A percentile compares a stretch with the other conserved stretches of the same genome.
phyloP scores from a whole-genome alignment of 1,140 invertebrate species.

The Drosophila setifemur region DNA sequence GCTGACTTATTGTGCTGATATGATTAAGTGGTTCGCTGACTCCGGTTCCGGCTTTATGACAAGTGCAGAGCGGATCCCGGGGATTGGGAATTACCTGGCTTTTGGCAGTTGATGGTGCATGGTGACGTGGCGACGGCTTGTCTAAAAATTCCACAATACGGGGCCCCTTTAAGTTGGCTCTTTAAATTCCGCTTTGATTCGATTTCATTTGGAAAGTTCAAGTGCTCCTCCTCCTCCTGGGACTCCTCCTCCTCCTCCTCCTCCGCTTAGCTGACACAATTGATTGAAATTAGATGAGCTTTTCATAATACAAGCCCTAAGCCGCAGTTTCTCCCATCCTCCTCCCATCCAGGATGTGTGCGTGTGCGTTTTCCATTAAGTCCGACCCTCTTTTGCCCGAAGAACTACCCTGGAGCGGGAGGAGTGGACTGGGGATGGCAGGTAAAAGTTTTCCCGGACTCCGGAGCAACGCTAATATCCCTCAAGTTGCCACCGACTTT shows the following conservation, averaged over 20 bases:
- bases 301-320: constrained; percentile 58
- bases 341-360: too few species aligned
- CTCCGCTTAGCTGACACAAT: constrained; percentile 66
- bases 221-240: constrained; percentile 6
- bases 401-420: background rate
- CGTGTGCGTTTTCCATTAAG: constrained; percentile 40
- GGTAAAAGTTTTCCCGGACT: constrained; percentile 16
- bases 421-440: background rate
- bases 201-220: constrained; percentile 32
- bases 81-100: background rate
- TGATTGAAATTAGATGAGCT: constrained; percentile 72
- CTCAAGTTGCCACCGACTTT: constrained; percentile 55
- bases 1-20: constrained; percentile 77
- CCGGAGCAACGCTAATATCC: constrained; percentile 14
- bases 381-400: constrained; percentile 1
- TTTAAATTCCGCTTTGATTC: background rate
- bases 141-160: too few species aligned
- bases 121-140: background rate
- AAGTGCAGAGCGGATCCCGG: constrained; percentile 23
- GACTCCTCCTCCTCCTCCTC: too few species aligned
- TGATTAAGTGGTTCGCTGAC: constrained; percentile 65
- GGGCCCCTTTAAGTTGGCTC: background rate
- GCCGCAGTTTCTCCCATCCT: constrained; percentile 2
- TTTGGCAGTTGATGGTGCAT: constrained; percentile 33
- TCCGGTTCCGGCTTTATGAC: constrained; percentile 34